Conservation (phyloP, 2,797 vertebrate genomes). For the Macropus fuliginosus region DNA sequence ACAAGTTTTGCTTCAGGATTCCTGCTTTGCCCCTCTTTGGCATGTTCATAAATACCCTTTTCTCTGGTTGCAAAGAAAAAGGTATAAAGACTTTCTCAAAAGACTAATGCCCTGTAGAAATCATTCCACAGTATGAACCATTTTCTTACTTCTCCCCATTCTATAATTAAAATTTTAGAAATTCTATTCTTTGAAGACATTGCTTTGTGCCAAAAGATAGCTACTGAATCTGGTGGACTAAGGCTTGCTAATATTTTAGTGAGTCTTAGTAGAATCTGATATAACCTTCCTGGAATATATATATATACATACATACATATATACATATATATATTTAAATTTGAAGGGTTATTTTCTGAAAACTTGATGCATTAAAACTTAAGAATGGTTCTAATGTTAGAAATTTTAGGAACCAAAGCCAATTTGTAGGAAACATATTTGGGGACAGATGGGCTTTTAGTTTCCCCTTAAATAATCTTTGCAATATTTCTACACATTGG, state of each 20-base stretch:
- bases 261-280: background rate
- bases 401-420: background rate
- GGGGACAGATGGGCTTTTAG: background rate
- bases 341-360: background rate
- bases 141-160: background rate
- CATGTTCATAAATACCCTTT: slow-evolving; percentile 53
- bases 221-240: background rate
- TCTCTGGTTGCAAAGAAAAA: slow-evolving; percentile 33
- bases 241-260: background rate
- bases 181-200: background rate
- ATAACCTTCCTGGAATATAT: background rate
- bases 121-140: background rate
- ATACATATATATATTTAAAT: background rate
- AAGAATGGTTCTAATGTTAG: background rate
- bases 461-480: background rate
- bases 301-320: background rate
- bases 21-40: slow-evolving; percentile 46
- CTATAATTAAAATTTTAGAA: background rate
- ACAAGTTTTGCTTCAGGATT: slow-evolving; percentile 28
- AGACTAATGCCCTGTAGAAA: background rate
- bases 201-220: background rate
- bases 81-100: background rate
- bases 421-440: background rate
- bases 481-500: background rate
- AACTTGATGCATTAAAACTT: background rate